phyloP scores from a whole-genome alignment of 2,113 vertebrate species.

The Onychostruthus taczanowskii region DNA sequence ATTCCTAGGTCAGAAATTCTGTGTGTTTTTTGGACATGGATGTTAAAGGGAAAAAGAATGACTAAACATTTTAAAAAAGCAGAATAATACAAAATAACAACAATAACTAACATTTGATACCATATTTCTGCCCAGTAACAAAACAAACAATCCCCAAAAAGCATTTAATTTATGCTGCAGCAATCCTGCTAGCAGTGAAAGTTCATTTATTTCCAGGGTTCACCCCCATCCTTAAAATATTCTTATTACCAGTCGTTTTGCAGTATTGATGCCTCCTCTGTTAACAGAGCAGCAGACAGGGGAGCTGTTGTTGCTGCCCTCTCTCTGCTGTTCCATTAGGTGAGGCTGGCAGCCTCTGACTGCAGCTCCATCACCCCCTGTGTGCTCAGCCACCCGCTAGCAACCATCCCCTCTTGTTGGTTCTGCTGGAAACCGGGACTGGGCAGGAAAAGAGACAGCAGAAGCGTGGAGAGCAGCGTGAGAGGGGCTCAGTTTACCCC shows the following conservation, averaged over 20 bases:
- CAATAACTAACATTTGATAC: constrained; percentile 56
- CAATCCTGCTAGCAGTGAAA: constrained; percentile 34
- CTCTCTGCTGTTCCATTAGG: constrained; percentile 72
- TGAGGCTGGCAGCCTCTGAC: constrained; percentile 50
- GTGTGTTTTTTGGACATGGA: constrained; percentile 72
- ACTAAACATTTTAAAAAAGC: constrained; percentile 62
- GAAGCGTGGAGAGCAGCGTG: constrained; percentile 4
- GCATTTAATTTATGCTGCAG: constrained; percentile 24
- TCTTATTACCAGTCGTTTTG: constrained; percentile 67
- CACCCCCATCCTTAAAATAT: constrained; percentile 52
- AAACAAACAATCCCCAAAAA: constrained; percentile 47
- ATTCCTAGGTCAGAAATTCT: constrained; percentile 70
- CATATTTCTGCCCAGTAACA: neutral
- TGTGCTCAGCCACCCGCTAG: constrained; percentile 30
- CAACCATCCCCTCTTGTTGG: constrained; percentile 42
- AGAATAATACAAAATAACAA: constrained; percentile 67
- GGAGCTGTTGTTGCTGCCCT: constrained; percentile 58
- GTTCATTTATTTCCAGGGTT: constrained; percentile 58
- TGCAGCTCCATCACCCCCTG: constrained; percentile 7
- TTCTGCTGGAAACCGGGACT: constrained; percentile 61
- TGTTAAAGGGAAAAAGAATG: constrained; percentile 62
- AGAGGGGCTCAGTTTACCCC: neutral
- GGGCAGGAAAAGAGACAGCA: constrained; percentile 59
- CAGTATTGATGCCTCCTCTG: constrained; percentile 67
- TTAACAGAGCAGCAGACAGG: constrained; percentile 71